Evolutionary conservation across 1,140 invertebrate genomes (phyloP).

Genomic region (Atta texana): DNA sequence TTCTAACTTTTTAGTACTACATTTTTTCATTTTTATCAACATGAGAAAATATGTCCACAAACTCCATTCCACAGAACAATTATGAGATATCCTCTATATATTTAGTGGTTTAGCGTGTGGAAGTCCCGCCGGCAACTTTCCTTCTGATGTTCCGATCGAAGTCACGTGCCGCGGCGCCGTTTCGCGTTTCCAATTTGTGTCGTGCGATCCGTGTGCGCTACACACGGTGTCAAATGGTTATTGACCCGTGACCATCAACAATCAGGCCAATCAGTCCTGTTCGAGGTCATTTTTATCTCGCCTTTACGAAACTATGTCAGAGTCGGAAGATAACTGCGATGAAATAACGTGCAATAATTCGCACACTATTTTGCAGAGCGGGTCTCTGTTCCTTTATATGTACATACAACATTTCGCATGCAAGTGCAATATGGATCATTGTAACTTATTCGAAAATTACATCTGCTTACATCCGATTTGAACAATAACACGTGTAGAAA

Average conservation of each 20-base stretch:
- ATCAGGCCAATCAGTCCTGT: slow-evolving; percentile 82
- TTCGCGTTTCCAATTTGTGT: slow-evolving; percentile 36
- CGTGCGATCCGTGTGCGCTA: slow-evolving; percentile 15
- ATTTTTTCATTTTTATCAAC: too few relatives aligned
- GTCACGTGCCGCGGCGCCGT: slow-evolving; percentile 27
- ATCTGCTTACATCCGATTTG: slow-evolving; percentile 38
- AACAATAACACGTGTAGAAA: slow-evolving; percentile 16
- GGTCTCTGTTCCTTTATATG: neutral
- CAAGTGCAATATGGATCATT: slow-evolving; percentile 13
- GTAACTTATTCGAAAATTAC: slow-evolving; percentile 43
- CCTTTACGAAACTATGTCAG: slow-evolving; percentile 74
- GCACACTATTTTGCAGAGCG: neutral
- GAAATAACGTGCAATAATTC: slow-evolving; percentile 35
- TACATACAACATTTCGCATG: neutral
- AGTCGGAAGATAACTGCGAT: slow-evolving; percentile 48
- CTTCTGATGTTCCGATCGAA: slow-evolving; percentile 26
- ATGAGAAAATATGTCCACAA: too few relatives aligned
- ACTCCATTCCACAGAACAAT: too few relatives aligned
- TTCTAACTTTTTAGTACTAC: too few relatives aligned
- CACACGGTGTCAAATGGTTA: slow-evolving; percentile 81
- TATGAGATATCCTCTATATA: too few relatives aligned
- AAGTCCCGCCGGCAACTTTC: slow-evolving; percentile 26
- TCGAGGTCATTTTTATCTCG: slow-evolving; percentile 76
- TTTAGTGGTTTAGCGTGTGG: neutral
- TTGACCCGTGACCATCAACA: slow-evolving; percentile 82